A percentile compares a stretch with the other conserved stretches of the same genome.
Evolutionary conservation across 2,888 invertebrate genomes (phyloP).

Genomic region (Zeuzera pyrina): DNA sequence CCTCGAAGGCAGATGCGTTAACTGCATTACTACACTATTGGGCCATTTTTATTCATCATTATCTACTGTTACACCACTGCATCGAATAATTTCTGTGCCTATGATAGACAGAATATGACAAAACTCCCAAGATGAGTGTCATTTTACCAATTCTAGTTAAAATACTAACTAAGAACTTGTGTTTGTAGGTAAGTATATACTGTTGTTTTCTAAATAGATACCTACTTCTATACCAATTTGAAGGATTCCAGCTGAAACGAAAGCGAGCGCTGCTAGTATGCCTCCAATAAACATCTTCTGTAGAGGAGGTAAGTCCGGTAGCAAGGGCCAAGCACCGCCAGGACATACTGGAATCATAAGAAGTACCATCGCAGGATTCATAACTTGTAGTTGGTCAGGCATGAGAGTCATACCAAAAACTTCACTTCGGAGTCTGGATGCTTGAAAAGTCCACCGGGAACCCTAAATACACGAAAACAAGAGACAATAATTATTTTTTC

Average conservation of each 20-base stretch:
- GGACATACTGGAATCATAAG: conserved; percentile 79
- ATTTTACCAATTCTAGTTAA: no score
- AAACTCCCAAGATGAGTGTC: no score
- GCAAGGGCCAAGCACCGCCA: conserved; percentile 51
- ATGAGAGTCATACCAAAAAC: conserved; percentile 65
- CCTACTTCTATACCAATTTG: conserved; percentile 71
- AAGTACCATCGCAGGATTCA: conserved; percentile 82
- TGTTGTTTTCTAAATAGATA: background rate
- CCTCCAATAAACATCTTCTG: conserved; percentile 86
- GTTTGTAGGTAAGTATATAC: background rate
- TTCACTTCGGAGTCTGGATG: conserved; percentile 77
- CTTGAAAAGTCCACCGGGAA: conserved; percentile 86
- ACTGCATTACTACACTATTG: no score
- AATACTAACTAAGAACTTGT: background rate
- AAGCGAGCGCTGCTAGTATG: conserved; percentile 76
- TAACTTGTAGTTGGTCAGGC: conserved; percentile 87
- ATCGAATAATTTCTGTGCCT: no score
- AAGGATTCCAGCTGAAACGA: conserved; percentile 76
- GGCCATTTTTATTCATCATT: no score
- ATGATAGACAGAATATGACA: no score
- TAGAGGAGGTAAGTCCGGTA: conserved; percentile 70
- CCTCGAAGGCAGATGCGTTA: no score
- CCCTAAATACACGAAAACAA: conserved; percentile 67
- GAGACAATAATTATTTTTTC: no score
- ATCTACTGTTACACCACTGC: no score